Base-by-base conservation (phyloP, 2,113 vertebrate genomes). In the Tringa solitaria region DNA sequence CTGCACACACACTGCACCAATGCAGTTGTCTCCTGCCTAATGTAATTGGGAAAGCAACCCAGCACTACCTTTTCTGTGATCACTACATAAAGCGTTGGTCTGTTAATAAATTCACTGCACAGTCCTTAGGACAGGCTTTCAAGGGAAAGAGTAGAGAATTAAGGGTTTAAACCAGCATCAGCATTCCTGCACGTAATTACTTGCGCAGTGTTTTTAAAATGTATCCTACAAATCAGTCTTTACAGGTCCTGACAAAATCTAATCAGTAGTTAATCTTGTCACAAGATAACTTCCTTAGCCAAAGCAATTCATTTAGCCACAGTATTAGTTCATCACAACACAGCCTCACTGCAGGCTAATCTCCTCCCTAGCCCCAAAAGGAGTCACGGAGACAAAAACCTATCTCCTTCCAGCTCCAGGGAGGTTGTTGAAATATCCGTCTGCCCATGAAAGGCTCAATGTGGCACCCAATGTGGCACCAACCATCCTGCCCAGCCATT, bases 1-100 rank as follows among this genome's bases (percentile, higher is more conserved):
- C 56, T 65, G 51, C 35, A 50, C 11, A 14, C 28, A 28, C 1
- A 0, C 30, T 32, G n/a, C 43, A 23, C 45, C 0, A 4, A 11
- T 48, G 53, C 24, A 84, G 28, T 6, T 78, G 18, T 69, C 79
- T 90, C 19, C 57, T 63, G 51, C 8, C 2, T 22, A 22, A 80
- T 18, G 7, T 9, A 76, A 46, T 30, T 18, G 37, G 22, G 28
- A 86, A 78, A 65, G 37, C 45, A 46, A 72, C 21, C 6, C 17
- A 32, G 1, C 10, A 33, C 9, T 53, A 9, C 10, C 6, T 14
- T 83, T 75, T 73, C 35, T n/a, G 4, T 4, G 48, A 60, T 33
- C 57, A 35, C 26, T 24, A 35, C 12, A 57, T 19, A 37, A 80
- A 92, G 6, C 32, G 5, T 26, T 87, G 45, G 15, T 8, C 77